Percentiles rank a stretch among this genome's conserved stretches.
phyloP scores from a whole-genome alignment of 2,888 invertebrate genomes.

The Metopia argyrocephala region DNA sequence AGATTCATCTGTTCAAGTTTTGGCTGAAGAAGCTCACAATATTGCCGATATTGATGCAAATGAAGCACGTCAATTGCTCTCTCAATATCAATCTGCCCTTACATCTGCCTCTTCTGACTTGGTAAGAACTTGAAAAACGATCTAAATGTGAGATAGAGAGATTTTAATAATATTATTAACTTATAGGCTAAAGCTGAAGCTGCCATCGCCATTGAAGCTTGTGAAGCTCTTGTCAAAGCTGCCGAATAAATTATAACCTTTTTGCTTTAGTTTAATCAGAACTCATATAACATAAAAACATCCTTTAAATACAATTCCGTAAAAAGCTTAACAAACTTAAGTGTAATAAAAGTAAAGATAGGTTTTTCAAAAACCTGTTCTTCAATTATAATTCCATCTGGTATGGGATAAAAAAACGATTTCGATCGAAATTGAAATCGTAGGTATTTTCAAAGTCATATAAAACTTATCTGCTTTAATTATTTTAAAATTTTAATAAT shows the following conservation, averaged over 20 bases:
- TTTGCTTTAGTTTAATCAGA: slow-evolving; percentile 37
- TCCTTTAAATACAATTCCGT: slow-evolving; percentile 36
- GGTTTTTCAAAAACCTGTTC: slow-evolving; percentile 43
- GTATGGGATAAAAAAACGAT: background rate
- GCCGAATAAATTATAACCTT: slow-evolving; percentile 79
- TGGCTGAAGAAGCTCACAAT: slow-evolving; percentile 97
- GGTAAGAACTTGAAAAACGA: slow-evolving; percentile 78
- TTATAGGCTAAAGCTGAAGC: slow-evolving; percentile 91
- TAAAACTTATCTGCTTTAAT: no score
- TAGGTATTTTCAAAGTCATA: no score
- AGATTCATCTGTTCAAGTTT: slow-evolving; percentile 95
- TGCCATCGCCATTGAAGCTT: slow-evolving; percentile 94
- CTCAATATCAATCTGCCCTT: slow-evolving; percentile 90
- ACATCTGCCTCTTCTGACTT: slow-evolving; percentile 89
- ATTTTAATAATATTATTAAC: slow-evolving; percentile 35
- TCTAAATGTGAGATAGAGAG: background rate
- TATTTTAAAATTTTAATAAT: no score
- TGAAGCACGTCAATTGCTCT: slow-evolving; percentile 90
- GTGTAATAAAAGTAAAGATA: slow-evolving; percentile 20
- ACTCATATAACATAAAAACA: slow-evolving; percentile 15
- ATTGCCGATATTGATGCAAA: slow-evolving; percentile 88
- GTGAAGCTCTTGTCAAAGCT: slow-evolving; percentile 95
- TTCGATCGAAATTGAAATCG: no score
- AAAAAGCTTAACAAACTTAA: slow-evolving; percentile 35
- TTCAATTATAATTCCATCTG: background rate